Base-by-base conservation (phyloP, 2,888 invertebrate genomes). In the Hipparchia semele region DNA sequence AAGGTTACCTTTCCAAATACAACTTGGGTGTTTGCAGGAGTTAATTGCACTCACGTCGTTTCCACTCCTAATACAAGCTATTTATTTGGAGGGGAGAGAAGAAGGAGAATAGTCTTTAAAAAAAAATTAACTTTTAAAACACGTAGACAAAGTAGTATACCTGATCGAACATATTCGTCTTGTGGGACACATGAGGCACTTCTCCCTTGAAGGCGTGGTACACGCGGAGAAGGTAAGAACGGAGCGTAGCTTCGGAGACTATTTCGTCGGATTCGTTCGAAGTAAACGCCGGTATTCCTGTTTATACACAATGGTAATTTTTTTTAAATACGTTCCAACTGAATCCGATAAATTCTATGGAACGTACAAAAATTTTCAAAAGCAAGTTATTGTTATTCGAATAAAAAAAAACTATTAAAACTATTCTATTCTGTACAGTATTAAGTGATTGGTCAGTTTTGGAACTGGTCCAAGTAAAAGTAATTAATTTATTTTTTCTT, bases 201-300 rank as follows among this genome's bases (percentile, higher is more conserved):
- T 99, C 98, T 64, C 98, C 98, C 81, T 98, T 96, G 94, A 99
- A 99, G 71, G 96, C 96, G 86, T 97, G 96, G 90, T 98, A 98
- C 76, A 99, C 96, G 87, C 98, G 97, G 67, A 97, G 96, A 75
- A 99, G 94, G 87, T 99, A 99, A 70, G 97, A 96, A 23, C 98
- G 95, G 91, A 98, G 95, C 59, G 96, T 95, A 77, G 96, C 96
- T 84, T 98, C 98, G 0, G 97, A 95, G 45, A 95, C 94, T 77
- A 96, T 96, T 68, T 95, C 94, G 6, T 95, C 95, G 87, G 97
- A 96, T 82, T 98, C 98, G 80, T 95, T 95, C 0, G 97, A 96
- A 6, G 96, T 96, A 95, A 96, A 91, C 54, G 95, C 95, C 2
- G 94, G 88, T 79, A 96, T 95, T 74, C 95, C 95, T 95, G 82